Evolutionary conservation across 2,888 invertebrate species (phyloP).

Genomic region (Tiphia femorata): DNA sequence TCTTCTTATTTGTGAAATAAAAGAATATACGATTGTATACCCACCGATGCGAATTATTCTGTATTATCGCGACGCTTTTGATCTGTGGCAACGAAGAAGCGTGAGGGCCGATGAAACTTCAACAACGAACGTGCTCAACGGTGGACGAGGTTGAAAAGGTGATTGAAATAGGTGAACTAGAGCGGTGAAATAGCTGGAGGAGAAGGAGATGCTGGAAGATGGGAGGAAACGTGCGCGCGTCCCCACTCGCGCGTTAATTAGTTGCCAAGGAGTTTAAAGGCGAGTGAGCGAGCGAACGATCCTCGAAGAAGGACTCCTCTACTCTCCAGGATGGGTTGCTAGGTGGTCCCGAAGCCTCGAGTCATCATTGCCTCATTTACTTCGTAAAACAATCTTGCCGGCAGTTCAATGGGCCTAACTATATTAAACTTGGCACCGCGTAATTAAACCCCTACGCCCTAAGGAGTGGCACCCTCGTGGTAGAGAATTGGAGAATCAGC

Average conservation of each 20-base stretch:
- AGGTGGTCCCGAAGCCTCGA: conserved; percentile 63
- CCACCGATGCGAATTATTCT: no score
- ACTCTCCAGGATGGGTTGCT: conserved; percentile 47
- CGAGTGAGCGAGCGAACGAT: conserved; percentile 28
- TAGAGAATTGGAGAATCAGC: background rate
- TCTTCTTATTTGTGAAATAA: no score
- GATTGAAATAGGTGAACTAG: no score
- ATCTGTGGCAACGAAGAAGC: no score
- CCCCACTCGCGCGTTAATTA: conserved; percentile 56
- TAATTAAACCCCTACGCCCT: conserved; percentile 63
- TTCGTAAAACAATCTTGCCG: conserved; percentile 63
- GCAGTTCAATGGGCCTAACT: conserved; percentile 60
- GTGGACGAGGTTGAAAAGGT: no score
- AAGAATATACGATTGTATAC: no score
- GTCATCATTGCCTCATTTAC: conserved; percentile 68
- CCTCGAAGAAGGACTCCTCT: conserved; percentile 39
- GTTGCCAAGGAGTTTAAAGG: conserved; percentile 48
- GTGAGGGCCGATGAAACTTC: no score
- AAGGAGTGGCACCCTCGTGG: conserved; percentile 34
- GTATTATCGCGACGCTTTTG: no score
- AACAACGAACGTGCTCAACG: no score
- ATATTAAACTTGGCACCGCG: conserved; percentile 63
- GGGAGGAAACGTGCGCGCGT: background rate
- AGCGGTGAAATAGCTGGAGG: no score
- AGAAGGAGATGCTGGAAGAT: background rate